These are phyloP conservation scores for Alexandromys fortis DNA, from an alignment of 2,113 vertebrate species.

Conservation along the genomic window DNA sequence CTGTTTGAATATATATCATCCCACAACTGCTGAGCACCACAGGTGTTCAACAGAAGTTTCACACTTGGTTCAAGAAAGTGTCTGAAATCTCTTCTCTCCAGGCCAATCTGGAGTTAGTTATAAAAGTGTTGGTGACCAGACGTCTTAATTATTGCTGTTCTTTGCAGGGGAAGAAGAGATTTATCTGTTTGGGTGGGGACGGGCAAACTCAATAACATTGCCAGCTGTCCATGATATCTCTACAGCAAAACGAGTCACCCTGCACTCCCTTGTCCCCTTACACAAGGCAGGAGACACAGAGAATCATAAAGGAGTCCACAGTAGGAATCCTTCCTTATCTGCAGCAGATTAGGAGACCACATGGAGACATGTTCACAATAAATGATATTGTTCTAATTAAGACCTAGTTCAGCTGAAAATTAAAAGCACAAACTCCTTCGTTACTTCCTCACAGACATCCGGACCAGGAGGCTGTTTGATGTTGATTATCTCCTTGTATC, in stretches of 20 bases:
- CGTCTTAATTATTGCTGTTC: slow-evolving; percentile 84
- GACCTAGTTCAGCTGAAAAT: slow-evolving; percentile 67
- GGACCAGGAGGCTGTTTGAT: slow-evolving; percentile 67
- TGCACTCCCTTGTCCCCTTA: slow-evolving; percentile 73
- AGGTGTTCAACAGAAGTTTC: not conserved
- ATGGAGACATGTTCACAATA: slow-evolving; percentile 61
- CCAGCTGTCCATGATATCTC: slow-evolving; percentile 73
- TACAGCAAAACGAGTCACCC: slow-evolving; percentile 73
- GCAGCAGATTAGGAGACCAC: slow-evolving; percentile 58
- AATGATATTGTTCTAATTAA: slow-evolving; percentile 77
- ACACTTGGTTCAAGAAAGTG: not conserved
- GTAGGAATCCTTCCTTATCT: slow-evolving; percentile 57
- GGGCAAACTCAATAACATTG: slow-evolving; percentile 80
- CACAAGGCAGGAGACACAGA: slow-evolving; percentile 27
- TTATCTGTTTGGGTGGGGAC: slow-evolving; percentile 79
- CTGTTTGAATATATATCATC: not conserved
- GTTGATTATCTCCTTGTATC: slow-evolving; percentile 73
- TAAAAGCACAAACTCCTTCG: slow-evolving; percentile 74
- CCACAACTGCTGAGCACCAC: not conserved
- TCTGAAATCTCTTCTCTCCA: slow-evolving; percentile 3
- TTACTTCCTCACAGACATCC: slow-evolving; percentile 71
- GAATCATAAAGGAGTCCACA: not conserved
- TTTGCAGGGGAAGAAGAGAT: slow-evolving; percentile 78
- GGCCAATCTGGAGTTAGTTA: slow-evolving; percentile 73
- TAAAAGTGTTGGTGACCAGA: slow-evolving; percentile 79